Evolutionary conservation across 2,113 vertebrate genomes (phyloP), one percentile per base, ranked within the genome.

Genomic region (Protomyctophum bolini): DNA sequence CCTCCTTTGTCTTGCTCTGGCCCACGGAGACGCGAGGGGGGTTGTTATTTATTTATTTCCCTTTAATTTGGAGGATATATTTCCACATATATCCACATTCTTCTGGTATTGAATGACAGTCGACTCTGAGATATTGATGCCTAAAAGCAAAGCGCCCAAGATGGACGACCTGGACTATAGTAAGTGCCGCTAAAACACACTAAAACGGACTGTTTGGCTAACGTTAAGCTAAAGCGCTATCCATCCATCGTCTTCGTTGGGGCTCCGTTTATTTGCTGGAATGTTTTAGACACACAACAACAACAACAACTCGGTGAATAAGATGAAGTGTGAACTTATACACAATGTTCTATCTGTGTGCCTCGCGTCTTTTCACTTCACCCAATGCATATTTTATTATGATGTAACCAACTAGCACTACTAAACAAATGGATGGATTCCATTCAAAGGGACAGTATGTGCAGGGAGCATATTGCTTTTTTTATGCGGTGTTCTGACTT

Each of bases 141-240:
- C 92, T 93, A 94, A 94, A 91, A 94, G 87, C 89, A 94, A 94
- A 94, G 87, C 93, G 77, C 93, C 92, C 68, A 94, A 94, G 90
- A 94, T 94, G 93, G 93, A 94, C 88, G 93, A 94, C 73, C 87
- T 94, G 92, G 93, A 94, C 90, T 94, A 94, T 92, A 94, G 93
- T 94, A 88, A 93, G 93, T 92, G 46, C 8, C 41, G 11, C 28
- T 47, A 56, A 6, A 10, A 50, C 9, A 58, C n/a, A 54, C 21
- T 21, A 21, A 21, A 21, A 21, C 21, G 4, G n/a, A n/a, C 33
- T 10, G 21, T 28, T 33, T 66, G 41, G 57, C 52, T 49, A 63
- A 69, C 70, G 41, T 74, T 69, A 57, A 9, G 28, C 63, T 54
- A 54, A 21, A 21, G 48, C 47, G 6, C 4, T 21, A 47, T 58